These are phyloP conservation scores for Dicaeum eximium DNA, from an alignment of 2,113 vertebrate genomes.

Conservation along the genomic window DNA sequence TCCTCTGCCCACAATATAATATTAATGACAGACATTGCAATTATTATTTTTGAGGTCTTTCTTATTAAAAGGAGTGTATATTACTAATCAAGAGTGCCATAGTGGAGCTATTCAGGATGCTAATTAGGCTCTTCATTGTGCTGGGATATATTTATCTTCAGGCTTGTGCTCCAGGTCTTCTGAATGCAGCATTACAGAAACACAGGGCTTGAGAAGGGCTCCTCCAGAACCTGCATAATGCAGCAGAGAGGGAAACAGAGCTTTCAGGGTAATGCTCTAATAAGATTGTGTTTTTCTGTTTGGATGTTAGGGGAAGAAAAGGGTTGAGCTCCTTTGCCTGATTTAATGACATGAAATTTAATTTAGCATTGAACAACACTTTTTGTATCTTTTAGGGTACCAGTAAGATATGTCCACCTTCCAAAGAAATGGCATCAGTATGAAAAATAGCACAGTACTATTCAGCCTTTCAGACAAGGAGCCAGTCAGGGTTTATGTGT, in stretches of 20 bases:
- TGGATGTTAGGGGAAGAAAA: not conserved
- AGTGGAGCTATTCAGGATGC: not conserved
- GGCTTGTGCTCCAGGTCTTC: not conserved
- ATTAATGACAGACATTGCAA: not conserved
- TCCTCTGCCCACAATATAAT: not conserved
- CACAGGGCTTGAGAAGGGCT: not conserved
- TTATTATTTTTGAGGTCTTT: slow-evolving; percentile 5
- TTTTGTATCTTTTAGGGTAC: not conserved
- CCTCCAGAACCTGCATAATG: not conserved
- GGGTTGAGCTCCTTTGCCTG: not conserved
- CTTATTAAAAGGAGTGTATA: not conserved
- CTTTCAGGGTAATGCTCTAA: slow-evolving; percentile 37
- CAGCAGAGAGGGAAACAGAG: not conserved
- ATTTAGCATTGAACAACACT: not conserved
- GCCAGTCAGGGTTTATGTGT: not conserved
- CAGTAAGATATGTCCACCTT: not conserved
- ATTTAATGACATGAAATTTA: slow-evolving; percentile 23
- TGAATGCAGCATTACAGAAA: not conserved
- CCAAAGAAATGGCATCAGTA: not conserved
- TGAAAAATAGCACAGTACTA: not conserved
- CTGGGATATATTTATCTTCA: not conserved
- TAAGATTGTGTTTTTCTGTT: not conserved
- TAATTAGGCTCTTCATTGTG: not conserved
- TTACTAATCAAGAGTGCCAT: not conserved
- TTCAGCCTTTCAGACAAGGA: not conserved